These are phyloP conservation scores for Prinia subflava DNA, from an alignment of 2,113 vertebrate species.

Conservation along the genomic window DNA sequence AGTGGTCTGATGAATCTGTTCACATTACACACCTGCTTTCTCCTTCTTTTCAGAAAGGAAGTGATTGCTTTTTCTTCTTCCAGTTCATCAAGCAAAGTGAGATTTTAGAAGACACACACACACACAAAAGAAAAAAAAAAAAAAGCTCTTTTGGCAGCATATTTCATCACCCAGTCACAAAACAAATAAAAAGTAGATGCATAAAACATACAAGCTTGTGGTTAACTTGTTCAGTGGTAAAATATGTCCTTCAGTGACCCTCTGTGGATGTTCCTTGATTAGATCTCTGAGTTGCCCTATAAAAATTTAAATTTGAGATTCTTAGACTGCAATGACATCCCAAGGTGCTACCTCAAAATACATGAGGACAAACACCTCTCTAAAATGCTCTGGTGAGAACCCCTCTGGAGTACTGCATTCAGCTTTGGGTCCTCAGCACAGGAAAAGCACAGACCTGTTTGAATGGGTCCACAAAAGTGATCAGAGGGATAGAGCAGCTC, in stretches of 20 bases:
- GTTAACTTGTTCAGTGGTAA: background rate
- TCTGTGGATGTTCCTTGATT: background rate
- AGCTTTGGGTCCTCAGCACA: background rate
- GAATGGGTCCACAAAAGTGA: background rate
- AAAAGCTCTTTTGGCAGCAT: background rate
- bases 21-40: background rate
- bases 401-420: background rate
- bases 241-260: background rate
- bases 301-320: background rate
- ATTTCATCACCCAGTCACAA: background rate
- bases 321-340: background rate
- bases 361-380: background rate
- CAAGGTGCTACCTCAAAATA: background rate
- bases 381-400: background rate
- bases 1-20: background rate
- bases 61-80: background rate
- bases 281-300: background rate
- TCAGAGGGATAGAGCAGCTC: background rate
- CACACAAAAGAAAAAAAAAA: too few relatives aligned
- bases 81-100: background rate
- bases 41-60: background rate
- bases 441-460: background rate
- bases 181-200: background rate
- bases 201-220: background rate
- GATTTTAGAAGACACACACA: background rate